Base-by-base conservation (phyloP, 92 coral and sea anemone species). In the Porites rus region DNA sequence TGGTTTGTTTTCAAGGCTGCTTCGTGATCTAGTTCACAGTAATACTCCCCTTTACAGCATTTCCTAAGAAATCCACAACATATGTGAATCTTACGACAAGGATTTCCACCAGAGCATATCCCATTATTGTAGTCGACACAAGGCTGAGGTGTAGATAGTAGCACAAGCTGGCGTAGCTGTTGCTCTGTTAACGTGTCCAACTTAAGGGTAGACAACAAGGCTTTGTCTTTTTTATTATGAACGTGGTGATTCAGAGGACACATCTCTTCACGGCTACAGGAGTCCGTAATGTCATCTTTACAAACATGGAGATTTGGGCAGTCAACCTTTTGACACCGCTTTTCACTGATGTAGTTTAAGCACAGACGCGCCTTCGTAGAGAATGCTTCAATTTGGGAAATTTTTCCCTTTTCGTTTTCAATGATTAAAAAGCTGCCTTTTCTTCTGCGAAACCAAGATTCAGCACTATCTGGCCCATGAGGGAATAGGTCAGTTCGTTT, bases 61-160 rank as follows among this genome's bases (percentile, higher is more conserved):
- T 86, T 91, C 14, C 79, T 69, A 21, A 87, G 86, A 81, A 74
- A 90, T 7, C 69, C 89, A 80, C 88, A 80, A 80, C 98, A 94
- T 14, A 94, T 65, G 70, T 94, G 97, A 18, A 94, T 61, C 76
- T 75, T 86, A 16, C 72, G 50, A 70, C 95, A 92, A 3, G 64
- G 50, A 19, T 56, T 56, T 8, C 80, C 85, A 22, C 14, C 73
- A 0, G 0, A 10, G 59, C 95, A 92, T 20, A 43, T 69, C 43
- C 60, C 78, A 10, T 65, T 77, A 82, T 92, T 92, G 78, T 92
- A 92, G 2, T 92, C 86, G 54, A 85, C 61, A 59, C 95, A 92
- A 22, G 75, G 80, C 69, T 75, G 87, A 53, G 91, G 91, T 18
- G 91, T 62, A 3, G 91, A 87, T 2, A 63, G 59, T 1, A 79